phyloP scores from a whole-genome alignment of 2,113 vertebrate species.

The Fukomys damarensis region DNA sequence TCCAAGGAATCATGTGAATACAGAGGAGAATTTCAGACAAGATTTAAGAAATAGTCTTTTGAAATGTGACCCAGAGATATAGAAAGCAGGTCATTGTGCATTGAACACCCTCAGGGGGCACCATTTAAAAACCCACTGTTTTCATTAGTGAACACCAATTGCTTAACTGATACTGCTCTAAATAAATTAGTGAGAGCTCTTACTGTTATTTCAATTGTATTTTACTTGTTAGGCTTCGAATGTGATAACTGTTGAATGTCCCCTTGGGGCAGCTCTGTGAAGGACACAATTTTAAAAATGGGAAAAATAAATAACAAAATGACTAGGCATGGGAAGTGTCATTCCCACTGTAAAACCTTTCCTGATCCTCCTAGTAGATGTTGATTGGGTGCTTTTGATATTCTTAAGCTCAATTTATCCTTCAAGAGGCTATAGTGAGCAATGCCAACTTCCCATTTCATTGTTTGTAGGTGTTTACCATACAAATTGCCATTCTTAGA shows the following conservation, averaged over 20 bases:
- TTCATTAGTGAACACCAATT: background rate
- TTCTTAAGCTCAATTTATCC: background rate
- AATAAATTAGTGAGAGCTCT: background rate
- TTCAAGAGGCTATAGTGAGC: background rate
- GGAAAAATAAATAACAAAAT: conserved; percentile 41
- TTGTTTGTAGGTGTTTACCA: background rate
- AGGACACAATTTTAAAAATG: conserved; percentile 50
- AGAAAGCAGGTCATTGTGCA: background rate
- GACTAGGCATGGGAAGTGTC: background rate
- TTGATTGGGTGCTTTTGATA: background rate
- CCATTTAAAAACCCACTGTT: background rate
- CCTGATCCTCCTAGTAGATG: background rate
- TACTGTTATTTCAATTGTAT: conserved; percentile 29
- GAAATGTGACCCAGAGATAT: background rate
- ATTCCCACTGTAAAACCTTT: background rate
- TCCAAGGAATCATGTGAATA: background rate
- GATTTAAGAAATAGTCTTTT: conserved; percentile 38
- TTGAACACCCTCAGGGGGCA: background rate
- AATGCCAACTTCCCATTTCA: background rate
- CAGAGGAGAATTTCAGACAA: background rate
- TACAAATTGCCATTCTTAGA: background rate
- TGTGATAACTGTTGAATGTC: conserved; percentile 19
- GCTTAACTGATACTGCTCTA: conserved; percentile 19
- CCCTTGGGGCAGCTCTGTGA: conserved; percentile 14
- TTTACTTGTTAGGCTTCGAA: conserved; percentile 58